Evolutionary conservation across 2,888 invertebrate genomes (phyloP).

Genomic region (Agriopis leucophaearia): DNA sequence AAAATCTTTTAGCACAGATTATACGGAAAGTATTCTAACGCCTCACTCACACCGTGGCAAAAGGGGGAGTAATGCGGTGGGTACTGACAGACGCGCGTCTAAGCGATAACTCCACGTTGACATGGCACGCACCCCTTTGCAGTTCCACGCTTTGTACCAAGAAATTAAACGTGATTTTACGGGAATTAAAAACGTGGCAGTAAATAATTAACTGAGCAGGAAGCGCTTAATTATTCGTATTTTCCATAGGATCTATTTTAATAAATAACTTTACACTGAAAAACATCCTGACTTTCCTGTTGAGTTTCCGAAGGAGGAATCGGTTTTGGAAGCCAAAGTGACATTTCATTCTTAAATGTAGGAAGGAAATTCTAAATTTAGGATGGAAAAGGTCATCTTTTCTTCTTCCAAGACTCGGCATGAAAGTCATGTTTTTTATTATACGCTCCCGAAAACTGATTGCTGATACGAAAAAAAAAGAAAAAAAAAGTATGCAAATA

Average conservation of each 20-base stretch:
- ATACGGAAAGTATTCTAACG: not conserved
- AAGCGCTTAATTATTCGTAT: not conserved
- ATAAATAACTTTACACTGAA: too few species aligned
- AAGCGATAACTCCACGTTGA: slow-evolving; percentile 69
- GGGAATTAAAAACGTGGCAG: not conserved
- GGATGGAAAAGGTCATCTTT: too few species aligned
- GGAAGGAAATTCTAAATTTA: too few species aligned
- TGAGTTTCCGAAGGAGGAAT: too few species aligned
- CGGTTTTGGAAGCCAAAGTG: too few species aligned
- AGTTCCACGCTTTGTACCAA: slow-evolving; percentile 17
- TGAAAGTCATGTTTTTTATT: too few species aligned
- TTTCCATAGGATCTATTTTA: not conserved
- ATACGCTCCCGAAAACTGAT: too few species aligned
- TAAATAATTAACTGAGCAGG: not conserved
- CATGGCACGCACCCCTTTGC: slow-evolving; percentile 63
- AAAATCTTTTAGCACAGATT: not conserved
- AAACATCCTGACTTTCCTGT: too few species aligned
- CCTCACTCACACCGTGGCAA: not conserved
- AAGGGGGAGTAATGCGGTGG: not conserved
- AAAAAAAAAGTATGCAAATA: too few species aligned
- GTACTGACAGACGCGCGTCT: slow-evolving; percentile 55
- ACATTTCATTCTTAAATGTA: too few species aligned
- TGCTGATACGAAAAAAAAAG: too few species aligned
- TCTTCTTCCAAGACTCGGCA: too few species aligned
- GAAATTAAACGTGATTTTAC: slow-evolving; percentile 52